Conservation (phyloP, 2,888 invertebrate genomes). For the Cephonodes hylas region DNA sequence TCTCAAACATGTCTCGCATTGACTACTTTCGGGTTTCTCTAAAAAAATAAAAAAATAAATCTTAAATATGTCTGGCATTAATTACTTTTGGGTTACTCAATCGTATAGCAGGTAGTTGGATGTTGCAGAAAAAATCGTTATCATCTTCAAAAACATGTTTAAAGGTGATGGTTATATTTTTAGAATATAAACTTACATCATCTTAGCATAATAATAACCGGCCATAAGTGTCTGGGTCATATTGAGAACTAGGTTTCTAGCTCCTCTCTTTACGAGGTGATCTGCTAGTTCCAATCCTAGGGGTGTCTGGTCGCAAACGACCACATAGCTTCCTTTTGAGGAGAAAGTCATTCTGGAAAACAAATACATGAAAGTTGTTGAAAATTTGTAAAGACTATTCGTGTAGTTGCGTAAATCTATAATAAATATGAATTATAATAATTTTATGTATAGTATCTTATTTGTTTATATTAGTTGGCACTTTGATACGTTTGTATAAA, state of each 20-base stretch:
- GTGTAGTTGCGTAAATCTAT: no score
- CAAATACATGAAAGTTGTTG: no score
- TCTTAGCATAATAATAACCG: constrained; percentile 35
- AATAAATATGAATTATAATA: no score
- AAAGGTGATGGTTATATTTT: background rate
- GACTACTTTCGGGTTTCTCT: background rate
- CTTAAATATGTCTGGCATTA: no score
- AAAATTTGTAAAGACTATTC: no score
- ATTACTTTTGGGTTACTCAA: background rate
- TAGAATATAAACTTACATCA: constrained; percentile 32
- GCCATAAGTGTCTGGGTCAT: constrained; percentile 25
- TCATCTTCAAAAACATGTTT: background rate
- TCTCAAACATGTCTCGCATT: no score
- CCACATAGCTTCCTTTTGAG: constrained; percentile 31
- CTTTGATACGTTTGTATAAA: no score
- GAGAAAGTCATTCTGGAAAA: constrained; percentile 33
- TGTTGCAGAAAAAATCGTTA: background rate
- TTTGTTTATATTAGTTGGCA: no score
- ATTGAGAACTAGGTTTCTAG: constrained; percentile 36
- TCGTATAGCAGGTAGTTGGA: no score
- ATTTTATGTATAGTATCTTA: no score
- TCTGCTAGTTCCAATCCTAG: constrained; percentile 40
- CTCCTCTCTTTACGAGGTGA: constrained; percentile 35
- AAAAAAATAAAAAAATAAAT: no score
- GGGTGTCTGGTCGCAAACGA: constrained; percentile 35